Evolutionary conservation across 2,113 vertebrate species (phyloP).

Genomic region (Pholis gunnellus): DNA sequence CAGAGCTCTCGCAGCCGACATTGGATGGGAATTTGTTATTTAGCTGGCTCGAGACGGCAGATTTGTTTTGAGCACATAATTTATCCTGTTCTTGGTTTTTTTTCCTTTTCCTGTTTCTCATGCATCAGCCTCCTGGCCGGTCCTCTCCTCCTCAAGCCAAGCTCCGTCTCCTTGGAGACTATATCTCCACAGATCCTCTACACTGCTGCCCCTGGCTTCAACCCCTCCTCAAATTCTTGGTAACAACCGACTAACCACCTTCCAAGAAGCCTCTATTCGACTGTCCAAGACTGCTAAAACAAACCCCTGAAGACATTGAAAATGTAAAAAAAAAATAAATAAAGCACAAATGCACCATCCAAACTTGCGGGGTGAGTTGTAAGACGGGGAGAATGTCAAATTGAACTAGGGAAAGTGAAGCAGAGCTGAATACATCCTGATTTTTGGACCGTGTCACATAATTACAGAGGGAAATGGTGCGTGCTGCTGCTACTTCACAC

Average conservation of each 20-base stretch:
- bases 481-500: conserved; percentile 70
- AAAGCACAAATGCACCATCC: conserved; percentile 21
- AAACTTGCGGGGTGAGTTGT: conserved; percentile 32
- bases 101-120: conserved; percentile 46
- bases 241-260: conserved; percentile 53
- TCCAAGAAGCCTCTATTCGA: conserved; percentile 54
- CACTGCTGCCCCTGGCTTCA: conserved; percentile 59
- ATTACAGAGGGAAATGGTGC: conserved; percentile 76
- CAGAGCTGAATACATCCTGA: conserved; percentile 63
- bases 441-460: conserved; percentile 77
- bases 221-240: conserved; percentile 48
- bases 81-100: conserved; percentile 54
- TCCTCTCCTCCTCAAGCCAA: conserved; percentile 76
- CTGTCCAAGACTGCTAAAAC: conserved; percentile 43
- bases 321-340: background rate
- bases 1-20: conserved; percentile 41
- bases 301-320: conserved; percentile 34
- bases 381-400: conserved; percentile 30
- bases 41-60: conserved; percentile 51
- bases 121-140: conserved; percentile 67
- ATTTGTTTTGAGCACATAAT: conserved; percentile 66
- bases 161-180: conserved; percentile 68
- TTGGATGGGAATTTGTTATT: conserved; percentile 58
- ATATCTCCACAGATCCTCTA: conserved; percentile 66
- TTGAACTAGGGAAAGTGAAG: conserved; percentile 49